Percentiles rank a stretch among this genome's conserved stretches.
Conservation (phyloP, 2,888 invertebrate genomes). For the Glomeris marginata region DNA sequence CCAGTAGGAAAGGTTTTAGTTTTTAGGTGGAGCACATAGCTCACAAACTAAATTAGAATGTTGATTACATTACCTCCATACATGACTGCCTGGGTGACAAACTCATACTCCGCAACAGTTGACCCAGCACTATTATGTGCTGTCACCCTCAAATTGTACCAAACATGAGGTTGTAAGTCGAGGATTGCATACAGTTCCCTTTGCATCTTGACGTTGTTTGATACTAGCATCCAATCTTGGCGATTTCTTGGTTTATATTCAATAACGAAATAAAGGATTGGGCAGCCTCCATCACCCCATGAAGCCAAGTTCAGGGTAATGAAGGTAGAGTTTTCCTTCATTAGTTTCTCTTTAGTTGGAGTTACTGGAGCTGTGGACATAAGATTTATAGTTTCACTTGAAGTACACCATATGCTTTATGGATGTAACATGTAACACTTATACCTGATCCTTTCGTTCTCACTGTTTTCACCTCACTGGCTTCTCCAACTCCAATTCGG, state of each 20-base stretch:
- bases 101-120: slow-evolving; percentile 13
- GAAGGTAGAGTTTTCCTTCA: slow-evolving; percentile 28
- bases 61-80: slow-evolving; percentile 8
- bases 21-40: no score
- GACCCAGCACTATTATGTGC: slow-evolving; percentile 16
- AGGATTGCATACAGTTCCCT: slow-evolving; percentile 8
- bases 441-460: slow-evolving; percentile 88
- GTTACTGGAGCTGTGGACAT: slow-evolving; percentile 12
- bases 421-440: slow-evolving; percentile 42
- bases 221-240: slow-evolving; percentile 14
- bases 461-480: slow-evolving; percentile 74
- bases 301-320: slow-evolving; percentile 62
- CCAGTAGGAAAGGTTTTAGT: no score
- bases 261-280: slow-evolving; percentile 87
- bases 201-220: slow-evolving; percentile 14
- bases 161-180: slow-evolving; percentile 9
- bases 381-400: slow-evolving; percentile 14
- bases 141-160: slow-evolving; percentile 12
- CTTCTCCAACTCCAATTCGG: slow-evolving; percentile 78
- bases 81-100: slow-evolving; percentile 4
- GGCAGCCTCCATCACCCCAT: slow-evolving; percentile 90
- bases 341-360: slow-evolving; percentile 13
- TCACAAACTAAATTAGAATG: no score
- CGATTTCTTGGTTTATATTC: slow-evolving; percentile 42
- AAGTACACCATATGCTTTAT: slow-evolving; percentile 75